A percentile compares a stretch with the other conserved stretches of the same genome.
Conservation (phyloP, 2,888 invertebrate species). For the Polydrusus tereticollis region DNA sequence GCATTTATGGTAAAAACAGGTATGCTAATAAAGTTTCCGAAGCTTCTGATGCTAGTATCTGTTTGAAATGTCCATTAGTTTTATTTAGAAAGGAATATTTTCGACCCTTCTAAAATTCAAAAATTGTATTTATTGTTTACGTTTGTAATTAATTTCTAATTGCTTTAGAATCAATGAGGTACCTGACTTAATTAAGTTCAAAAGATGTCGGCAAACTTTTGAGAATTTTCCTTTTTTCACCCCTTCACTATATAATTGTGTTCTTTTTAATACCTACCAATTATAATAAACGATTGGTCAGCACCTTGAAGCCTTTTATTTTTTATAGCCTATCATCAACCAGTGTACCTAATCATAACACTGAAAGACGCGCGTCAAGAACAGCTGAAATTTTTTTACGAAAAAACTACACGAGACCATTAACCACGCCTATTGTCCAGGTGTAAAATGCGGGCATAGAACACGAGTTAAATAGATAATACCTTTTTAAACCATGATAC, state of each 20-base stretch:
- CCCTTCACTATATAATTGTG: background rate
- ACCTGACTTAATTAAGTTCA: too few species aligned
- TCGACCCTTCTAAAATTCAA: too few species aligned
- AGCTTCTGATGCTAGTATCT: too few species aligned
- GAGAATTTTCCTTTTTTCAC: background rate
- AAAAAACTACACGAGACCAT: conserved; percentile 40
- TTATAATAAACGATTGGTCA: background rate
- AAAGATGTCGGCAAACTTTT: too few species aligned
- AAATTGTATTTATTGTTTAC: too few species aligned
- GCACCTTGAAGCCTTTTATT: conserved; percentile 6
- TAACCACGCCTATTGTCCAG: conserved; percentile 63
- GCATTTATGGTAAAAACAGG: too few species aligned
- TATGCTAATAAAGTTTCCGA: too few species aligned
- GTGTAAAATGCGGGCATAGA: conserved; percentile 65
- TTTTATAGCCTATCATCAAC: conserved; percentile 23
- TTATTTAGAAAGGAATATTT: too few species aligned
- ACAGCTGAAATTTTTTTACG: conserved; percentile 44
- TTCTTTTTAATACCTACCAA: background rate
- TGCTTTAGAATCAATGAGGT: too few species aligned
- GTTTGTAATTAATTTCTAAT: too few species aligned
- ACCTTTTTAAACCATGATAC: conserved; percentile 37
- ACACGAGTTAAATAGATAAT: conserved; percentile 51
- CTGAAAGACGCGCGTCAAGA: conserved; percentile 9
- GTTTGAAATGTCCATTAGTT: too few species aligned
- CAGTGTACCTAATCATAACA: conserved; percentile 14